phyloP scores from a whole-genome alignment of 2,797 vertebrate genomes.

The Argya squamiceps region DNA sequence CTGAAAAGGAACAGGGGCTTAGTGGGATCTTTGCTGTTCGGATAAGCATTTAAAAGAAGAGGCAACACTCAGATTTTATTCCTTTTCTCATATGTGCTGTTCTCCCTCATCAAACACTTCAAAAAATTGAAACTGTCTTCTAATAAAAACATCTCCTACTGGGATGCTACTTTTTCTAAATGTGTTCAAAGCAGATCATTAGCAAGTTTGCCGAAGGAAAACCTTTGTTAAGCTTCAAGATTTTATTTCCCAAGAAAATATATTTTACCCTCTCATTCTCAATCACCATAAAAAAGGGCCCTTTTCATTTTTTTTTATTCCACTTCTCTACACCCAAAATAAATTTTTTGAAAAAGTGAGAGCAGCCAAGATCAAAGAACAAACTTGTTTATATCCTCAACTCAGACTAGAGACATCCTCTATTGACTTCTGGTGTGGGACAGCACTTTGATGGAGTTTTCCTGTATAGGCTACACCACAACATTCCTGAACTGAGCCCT shows the following conservation, averaged over 20 bases:
- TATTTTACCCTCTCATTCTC: neutral
- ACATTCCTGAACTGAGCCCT: neutral
- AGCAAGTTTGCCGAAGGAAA: conserved; percentile 26
- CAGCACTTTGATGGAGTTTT: neutral
- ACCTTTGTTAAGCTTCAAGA: neutral
- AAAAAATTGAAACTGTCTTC: neutral
- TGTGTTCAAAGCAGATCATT: conserved; percentile 39
- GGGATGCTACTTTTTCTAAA: neutral
- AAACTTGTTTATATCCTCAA: neutral
- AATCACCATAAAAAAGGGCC: accelerated
- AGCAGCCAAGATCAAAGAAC: neutral
- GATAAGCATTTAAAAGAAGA: neutral
- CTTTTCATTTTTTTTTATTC: neutral
- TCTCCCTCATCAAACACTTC: conserved; percentile 37
- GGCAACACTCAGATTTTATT: neutral
- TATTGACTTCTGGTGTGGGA: neutral
- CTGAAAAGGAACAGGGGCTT: neutral
- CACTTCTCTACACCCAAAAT: accelerated
- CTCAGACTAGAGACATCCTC: neutral
- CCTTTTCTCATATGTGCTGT: neutral
- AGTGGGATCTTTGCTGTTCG: neutral
- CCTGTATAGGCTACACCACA: neutral
- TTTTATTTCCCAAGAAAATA: neutral
- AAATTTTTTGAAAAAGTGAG: accelerated
- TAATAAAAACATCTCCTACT: neutral